Evolutionary conservation across 2,113 vertebrate genomes (phyloP), one percentile per base, ranked within the genome.

Genomic region (Megaleporinus macrocephalus): DNA sequence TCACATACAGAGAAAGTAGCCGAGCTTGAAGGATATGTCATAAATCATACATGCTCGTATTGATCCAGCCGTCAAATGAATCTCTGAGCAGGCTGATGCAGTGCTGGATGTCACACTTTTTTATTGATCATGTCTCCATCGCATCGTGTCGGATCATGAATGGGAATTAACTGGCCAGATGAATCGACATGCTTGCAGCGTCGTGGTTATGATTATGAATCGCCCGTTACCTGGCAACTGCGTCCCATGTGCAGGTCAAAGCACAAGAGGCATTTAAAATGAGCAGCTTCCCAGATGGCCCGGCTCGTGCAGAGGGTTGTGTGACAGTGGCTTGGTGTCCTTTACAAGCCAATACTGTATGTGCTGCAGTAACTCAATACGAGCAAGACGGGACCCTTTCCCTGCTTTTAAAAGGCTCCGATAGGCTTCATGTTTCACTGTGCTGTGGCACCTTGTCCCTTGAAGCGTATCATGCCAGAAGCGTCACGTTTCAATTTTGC

Each of bases 151-250:
- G 63, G 47, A 78, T 78, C 44, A 66, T 62, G 68, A 75, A 75
- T 57, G 62, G 57, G 72, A 53, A 76, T 80, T 66, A 76, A 24
- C 63, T 66, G 59, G 1, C 36, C 72, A 15, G 53, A 70, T 84
- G 36, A 84, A 84, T 84, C 63, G 29, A 62, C 79, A 49, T 69
- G 41, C 82, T 51, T 24, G 30, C 57, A 24, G 55, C 30, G 53
- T 76, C 53, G 20, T 47, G n/a, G 63, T 79, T 72, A 73, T 69
- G 63, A 65, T 83, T 79, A 79, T 83, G 26, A 79, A 83, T 83
- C 36, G 61, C 29, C 70, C 33, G 74, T 82, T 82, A 82, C 81
- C 76, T 83, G 74, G 81, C 74, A 82, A 82, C 81, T 77, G 49
- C 41, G 59, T 30, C 66, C 74, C 74, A 71, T 75, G 74, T 29